These are phyloP conservation scores for Yponomeuta cagnagella DNA, from an alignment of 2,888 invertebrate species.

Conservation along the genomic window DNA sequence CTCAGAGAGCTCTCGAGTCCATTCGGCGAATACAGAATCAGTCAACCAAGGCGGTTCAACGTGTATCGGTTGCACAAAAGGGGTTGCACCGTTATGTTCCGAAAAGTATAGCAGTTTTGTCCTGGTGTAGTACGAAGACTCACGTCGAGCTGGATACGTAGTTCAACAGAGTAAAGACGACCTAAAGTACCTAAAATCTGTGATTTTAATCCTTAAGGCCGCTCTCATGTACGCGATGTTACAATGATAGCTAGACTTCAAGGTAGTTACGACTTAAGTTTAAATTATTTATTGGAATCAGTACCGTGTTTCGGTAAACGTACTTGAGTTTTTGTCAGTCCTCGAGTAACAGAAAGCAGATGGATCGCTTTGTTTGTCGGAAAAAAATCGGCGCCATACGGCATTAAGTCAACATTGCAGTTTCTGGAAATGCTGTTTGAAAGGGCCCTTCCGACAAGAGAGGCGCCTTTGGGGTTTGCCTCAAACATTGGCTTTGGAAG, in stretches of 20 bases:
- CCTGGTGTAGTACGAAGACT: not conserved
- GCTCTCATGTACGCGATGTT: too few species aligned
- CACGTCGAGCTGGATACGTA: not conserved
- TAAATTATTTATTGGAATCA: not conserved
- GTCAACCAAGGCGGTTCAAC: constrained; percentile 8
- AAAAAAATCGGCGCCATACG: constrained; percentile 29
- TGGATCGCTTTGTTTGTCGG: constrained; percentile 33
- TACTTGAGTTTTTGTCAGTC: constrained; percentile 39
- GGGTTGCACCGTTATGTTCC: constrained; percentile 29
- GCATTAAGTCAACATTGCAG: constrained; percentile 20
- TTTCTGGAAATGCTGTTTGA: constrained; percentile 2
- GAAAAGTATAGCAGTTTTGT: constrained; percentile 32
- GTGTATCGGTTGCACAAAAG: not conserved
- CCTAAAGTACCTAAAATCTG: not conserved
- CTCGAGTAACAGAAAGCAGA: constrained; percentile 40
- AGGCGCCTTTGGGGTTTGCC: not conserved
- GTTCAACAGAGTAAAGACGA: not conserved
- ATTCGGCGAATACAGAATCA: constrained; percentile 1
- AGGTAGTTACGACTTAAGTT: not conserved
- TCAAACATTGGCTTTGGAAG: not conserved
- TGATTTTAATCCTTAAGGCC: too few species aligned
- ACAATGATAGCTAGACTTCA: not conserved
- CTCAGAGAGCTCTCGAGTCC: constrained; percentile 18
- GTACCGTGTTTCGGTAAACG: constrained; percentile 20
- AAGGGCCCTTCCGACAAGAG: not conserved